Conservation (phyloP, 2,888 invertebrate species). For the Rhingia campestris region DNA sequence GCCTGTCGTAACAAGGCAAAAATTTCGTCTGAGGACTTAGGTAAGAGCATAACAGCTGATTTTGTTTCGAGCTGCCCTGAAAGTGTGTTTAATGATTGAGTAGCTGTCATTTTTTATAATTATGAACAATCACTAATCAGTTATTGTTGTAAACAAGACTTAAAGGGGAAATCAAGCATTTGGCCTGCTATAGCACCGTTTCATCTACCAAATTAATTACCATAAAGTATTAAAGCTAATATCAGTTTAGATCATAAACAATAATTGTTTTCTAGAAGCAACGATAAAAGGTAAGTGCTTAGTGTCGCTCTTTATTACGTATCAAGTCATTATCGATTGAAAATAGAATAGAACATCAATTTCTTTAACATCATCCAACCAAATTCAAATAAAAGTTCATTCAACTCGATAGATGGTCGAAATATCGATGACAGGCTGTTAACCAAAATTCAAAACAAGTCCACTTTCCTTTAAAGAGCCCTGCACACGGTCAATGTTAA, state of each 20-base stretch:
- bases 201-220: background rate
- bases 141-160: no score
- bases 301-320: constrained; percentile 49
- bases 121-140: no score
- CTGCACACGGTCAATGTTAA: no score
- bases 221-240: background rate
- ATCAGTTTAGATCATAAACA: constrained; percentile 1
- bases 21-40: no score
- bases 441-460: background rate
- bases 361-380: constrained; percentile 13
- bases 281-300: background rate
- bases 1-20: no score
- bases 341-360: background rate
- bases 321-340: constrained; percentile 48
- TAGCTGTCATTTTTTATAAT: no score
- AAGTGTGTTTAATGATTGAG: no score
- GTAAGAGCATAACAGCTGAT: no score
- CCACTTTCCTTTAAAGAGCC: background rate
- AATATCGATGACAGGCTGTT: constrained; percentile 9
- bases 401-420: background rate
- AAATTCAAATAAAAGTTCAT: constrained; percentile 42
- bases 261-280: constrained; percentile 6
- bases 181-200: no score
- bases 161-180: no score
- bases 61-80: no score